Conservation (phyloP, 1,140 invertebrate species). For the Leptestheria dahalacensis region DNA sequence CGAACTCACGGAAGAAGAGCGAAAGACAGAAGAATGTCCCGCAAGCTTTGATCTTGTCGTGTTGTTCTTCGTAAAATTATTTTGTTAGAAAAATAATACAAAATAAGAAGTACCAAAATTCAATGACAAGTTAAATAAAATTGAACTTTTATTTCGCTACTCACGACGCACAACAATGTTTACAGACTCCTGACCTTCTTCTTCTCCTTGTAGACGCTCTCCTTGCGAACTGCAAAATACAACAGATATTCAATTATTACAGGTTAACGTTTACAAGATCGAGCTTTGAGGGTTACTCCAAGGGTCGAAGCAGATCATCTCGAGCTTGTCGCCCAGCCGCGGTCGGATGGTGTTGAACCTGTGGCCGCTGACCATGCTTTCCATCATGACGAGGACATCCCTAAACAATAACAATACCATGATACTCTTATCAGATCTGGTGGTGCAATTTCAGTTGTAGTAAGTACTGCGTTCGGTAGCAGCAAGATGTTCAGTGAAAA, state of each 20-base stretch:
- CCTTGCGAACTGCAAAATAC: slow-evolving; percentile 9
- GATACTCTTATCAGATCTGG: too few relatives aligned
- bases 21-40: not conserved
- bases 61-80: not conserved
- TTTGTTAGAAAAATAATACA: not conserved
- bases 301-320: slow-evolving; percentile 56
- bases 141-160: not conserved
- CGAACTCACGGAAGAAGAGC: not conserved
- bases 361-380: slow-evolving; percentile 61
- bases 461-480: too few relatives aligned
- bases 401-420: too few relatives aligned
- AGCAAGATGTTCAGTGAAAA: too few relatives aligned
- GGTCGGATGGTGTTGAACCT: slow-evolving; percentile 44
- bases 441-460: too few relatives aligned
- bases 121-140: slow-evolving; percentile 13
- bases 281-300: slow-evolving; percentile 40
- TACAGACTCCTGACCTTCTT: slow-evolving; percentile 14
- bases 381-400: slow-evolving; percentile 52
- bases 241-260: not conserved
- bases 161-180: not conserved
- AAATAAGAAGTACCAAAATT: not conserved
- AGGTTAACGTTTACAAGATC: not conserved
- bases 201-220: slow-evolving; percentile 15
- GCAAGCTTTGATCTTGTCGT: too few relatives aligned
- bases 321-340: slow-evolving; percentile 57